Percentiles rank a stretch among this genome's conserved stretches.
Conservation (phyloP, 2,888 invertebrate genomes). For the Deilephila porcellus region DNA sequence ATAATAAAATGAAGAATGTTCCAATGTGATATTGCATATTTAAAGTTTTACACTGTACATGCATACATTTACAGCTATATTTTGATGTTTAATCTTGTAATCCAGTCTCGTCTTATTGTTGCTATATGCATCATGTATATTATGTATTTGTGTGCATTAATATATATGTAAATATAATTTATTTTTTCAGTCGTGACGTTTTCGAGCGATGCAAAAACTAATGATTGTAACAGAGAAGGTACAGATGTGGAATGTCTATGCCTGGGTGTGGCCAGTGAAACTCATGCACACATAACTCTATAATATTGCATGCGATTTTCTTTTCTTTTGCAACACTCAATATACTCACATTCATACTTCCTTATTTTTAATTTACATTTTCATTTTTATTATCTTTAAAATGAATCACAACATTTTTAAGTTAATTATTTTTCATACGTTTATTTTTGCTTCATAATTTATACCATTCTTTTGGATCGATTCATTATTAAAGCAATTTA, state of each 20-base stretch:
- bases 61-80: no score
- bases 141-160: constrained; percentile 38
- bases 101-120: neutral
- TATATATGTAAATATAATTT: constrained; percentile 47
- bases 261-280: constrained; percentile 9
- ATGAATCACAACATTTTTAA: no score
- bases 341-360: neutral
- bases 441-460: no score
- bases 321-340: constrained; percentile 10
- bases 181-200: constrained; percentile 79
- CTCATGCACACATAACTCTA: constrained; percentile 29
- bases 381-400: no score
- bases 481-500: no score
- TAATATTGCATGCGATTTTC: constrained; percentile 25
- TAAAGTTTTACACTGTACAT: no score
- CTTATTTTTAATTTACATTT: neutral
- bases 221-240: constrained; percentile 68
- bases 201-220: constrained; percentile 72
- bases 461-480: no score
- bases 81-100: no score
- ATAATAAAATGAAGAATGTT: no score
- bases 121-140: constrained; percentile 46
- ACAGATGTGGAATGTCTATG: constrained; percentile 43
- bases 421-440: no score
- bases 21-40: no score